Evolutionary conservation across 1,140 invertebrate genomes (phyloP), one percentile per base, ranked within the genome.

Genomic region (Papilio glaucus): DNA sequence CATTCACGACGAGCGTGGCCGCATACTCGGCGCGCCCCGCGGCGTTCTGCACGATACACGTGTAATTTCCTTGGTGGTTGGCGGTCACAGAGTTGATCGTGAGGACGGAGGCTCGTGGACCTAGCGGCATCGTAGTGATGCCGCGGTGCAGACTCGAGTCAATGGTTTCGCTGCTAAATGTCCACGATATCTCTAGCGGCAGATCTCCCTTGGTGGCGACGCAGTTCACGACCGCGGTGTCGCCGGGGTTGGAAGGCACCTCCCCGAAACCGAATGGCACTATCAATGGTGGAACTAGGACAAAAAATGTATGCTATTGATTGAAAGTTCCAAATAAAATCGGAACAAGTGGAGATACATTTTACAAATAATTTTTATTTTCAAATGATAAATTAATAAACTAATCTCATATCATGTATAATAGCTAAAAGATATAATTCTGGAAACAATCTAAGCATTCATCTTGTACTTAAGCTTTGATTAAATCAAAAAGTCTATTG

Each of bases 161-260:
- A 80, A 93, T 89, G 73, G 90, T 94, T 83, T 93, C 92, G 77
- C 92, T 93, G 91, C 92, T 96, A 81, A 97, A 95, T 53, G 94
- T 95, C 96, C 96, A 97, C 21, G 92, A 93, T 77, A 97, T 96
- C 60, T 94, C 95, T 68, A 97, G 90, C 6, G 96, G 96, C 77
- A 96, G 92, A 84, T 97, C 97, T 42, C 97, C 97, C 84, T 96
- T 96, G 15, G 95, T 95, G 38, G 97, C 95, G 72, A 95, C 93
- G 86, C 96, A 97, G 79, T 95, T 95, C 45, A 96, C 94, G 77
- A 96, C 95, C 49, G 95, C 95, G 78, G 94, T 94, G 73, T 96
- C 96, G 41, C 96, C 96, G 42, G 95, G 95, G 87, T 96, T 96
- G 5, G 94, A 94, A 6, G 96, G 94, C 79, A 96, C 95, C 12